These are phyloP conservation scores for Spongilla lacustris DNA, from an alignment of 37 sponge, comb jelly and placozoan species.

Conservation along the genomic window DNA sequence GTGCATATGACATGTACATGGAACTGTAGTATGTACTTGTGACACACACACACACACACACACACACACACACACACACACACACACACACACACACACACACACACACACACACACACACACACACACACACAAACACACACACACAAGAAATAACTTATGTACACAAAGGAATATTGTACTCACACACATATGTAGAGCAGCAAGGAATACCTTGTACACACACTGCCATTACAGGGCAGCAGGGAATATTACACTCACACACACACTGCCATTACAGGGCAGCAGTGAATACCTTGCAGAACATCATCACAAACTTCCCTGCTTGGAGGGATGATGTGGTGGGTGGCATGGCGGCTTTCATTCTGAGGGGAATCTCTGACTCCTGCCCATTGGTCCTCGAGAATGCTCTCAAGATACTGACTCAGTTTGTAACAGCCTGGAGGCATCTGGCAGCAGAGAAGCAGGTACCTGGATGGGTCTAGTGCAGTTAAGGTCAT, in stretches of 20 bases:
- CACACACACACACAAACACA: no score
- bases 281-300: constrained; percentile 67
- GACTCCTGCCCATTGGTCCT: constrained; percentile 86
- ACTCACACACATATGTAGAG: neutral
- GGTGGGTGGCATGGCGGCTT: constrained; percentile 64
- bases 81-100: neutral
- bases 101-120: neutral
- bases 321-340: constrained; percentile 74
- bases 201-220: neutral
- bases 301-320: constrained; percentile 79
- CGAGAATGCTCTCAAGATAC: constrained; percentile 71
- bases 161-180: no score
- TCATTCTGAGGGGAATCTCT: constrained; percentile 88
- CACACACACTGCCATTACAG: constrained; percentile 16
- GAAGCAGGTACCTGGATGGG: constrained; percentile 14
- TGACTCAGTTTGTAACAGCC: constrained; percentile 75
- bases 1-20: no score
- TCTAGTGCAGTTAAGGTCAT: neutral
- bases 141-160: no score
- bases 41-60: no score
- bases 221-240: neutral
- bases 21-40: no score
- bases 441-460: constrained; percentile 67
- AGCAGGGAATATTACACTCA: neutral
- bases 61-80: neutral